A percentile compares a stretch with the other conserved stretches of the same genome.
Conservation (phyloP, 2,113 vertebrate genomes). For the Maccullochella peelii region DNA sequence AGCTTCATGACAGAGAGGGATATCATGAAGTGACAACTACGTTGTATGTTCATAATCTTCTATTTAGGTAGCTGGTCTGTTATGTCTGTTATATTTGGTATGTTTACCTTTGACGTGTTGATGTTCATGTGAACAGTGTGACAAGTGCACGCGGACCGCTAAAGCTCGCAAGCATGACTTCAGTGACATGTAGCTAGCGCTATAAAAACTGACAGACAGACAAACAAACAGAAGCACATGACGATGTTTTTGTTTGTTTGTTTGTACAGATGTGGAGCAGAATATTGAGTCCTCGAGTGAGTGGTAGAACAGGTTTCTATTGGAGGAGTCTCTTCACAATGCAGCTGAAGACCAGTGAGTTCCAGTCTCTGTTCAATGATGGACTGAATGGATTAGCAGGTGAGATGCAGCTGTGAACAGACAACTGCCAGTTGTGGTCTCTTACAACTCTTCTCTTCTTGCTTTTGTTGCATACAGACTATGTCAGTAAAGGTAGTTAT, state of each 20-base stretch:
- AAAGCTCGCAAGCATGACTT: not conserved
- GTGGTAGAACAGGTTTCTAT: constrained; percentile 42
- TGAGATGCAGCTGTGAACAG: constrained; percentile 60
- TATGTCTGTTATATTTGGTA: not conserved
- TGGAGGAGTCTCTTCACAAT: constrained; percentile 84
- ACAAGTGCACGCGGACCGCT: not conserved
- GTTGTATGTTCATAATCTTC: not conserved
- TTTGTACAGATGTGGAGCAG: constrained; percentile 81
- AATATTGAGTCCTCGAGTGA: constrained; percentile 54
- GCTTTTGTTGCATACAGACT: not conserved
- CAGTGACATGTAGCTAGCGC: constrained; percentile 11
- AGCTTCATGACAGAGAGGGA: not conserved
- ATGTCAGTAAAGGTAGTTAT: not conserved
- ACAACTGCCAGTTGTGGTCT: not conserved
- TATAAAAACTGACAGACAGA: accelerated
- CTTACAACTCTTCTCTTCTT: not conserved
- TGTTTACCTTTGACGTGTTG: accelerated
- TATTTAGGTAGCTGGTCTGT: constrained; percentile 8
- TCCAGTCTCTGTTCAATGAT: constrained; percentile 91
- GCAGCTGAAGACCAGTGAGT: constrained; percentile 90
- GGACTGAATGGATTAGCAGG: constrained; percentile 91
- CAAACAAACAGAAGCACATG: not conserved
- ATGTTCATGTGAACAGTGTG: not conserved
- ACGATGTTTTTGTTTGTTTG: not conserved
- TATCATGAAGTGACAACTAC: not conserved